Percentiles rank a stretch among this genome's conserved stretches.
Evolutionary conservation across 92 coral and sea anemone species (phyloP).

Genomic region (Paramuricea clavata): DNA sequence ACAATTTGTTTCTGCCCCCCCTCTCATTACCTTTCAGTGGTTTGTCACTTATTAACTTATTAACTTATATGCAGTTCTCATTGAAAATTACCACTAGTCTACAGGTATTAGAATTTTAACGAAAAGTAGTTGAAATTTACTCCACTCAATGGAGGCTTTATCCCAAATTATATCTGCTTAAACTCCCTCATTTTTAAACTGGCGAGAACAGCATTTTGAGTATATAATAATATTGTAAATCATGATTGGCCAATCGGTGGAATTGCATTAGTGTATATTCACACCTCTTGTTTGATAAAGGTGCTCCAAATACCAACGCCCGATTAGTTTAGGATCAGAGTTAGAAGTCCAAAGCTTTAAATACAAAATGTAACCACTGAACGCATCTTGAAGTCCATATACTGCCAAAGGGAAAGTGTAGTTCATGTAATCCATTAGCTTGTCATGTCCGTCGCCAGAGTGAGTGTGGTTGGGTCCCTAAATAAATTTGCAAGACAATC

Average conservation of each 20-base stretch:
- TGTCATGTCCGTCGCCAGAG: neutral
- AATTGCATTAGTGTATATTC: too few species aligned
- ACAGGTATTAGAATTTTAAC: too few species aligned
- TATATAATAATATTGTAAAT: neutral
- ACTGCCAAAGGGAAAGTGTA: neutral
- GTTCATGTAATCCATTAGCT: neutral
- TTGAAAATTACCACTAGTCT: too few species aligned
- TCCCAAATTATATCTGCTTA: too few species aligned
- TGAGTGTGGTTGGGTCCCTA: constrained; percentile 7
- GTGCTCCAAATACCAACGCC: constrained; percentile 44
- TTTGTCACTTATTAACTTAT: too few species aligned
- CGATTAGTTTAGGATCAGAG: constrained; percentile 25
- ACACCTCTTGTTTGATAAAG: neutral
- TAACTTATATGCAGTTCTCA: too few species aligned
- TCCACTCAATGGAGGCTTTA: too few species aligned
- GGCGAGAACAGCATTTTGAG: neutral
- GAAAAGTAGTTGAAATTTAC: too few species aligned
- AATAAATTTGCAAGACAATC: neutral
- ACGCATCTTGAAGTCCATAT: neutral
- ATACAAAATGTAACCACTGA: neutral
- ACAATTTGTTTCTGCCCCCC: too few species aligned
- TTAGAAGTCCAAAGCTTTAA: constrained; percentile 34
- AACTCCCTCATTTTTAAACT: too few species aligned
- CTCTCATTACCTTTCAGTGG: too few species aligned
- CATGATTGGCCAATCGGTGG: neutral